A percentile compares a stretch with the other conserved stretches of the same genome.
These are phyloP conservation scores for Narcine bancroftii DNA, from an alignment of 2,113 vertebrate genomes.

Conservation along the genomic window DNA sequence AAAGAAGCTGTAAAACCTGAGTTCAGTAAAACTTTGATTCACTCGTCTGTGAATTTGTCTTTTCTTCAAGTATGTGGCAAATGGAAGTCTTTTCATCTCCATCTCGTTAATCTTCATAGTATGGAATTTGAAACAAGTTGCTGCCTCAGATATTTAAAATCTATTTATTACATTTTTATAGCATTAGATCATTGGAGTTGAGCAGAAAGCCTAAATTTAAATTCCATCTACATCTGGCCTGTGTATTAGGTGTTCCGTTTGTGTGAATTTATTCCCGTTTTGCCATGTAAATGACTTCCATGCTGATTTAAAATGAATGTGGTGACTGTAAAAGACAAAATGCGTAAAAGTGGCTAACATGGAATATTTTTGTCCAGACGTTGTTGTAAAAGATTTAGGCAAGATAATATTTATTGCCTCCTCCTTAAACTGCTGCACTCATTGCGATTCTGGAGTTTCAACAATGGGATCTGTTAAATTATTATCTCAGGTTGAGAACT, in stretches of 20 bases:
- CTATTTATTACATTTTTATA: neutral
- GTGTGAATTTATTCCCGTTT: neutral
- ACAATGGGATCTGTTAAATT: neutral
- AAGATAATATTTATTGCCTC: neutral
- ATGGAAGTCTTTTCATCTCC: neutral
- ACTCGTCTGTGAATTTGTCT: too few species aligned
- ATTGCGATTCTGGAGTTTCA: neutral
- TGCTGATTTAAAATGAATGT: neutral
- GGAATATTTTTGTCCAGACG: neutral
- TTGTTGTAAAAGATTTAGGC: neutral
- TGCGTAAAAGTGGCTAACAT: neutral
- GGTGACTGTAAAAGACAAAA: neutral
- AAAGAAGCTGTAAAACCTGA: constrained; percentile 1
- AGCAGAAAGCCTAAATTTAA: neutral
- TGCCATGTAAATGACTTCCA: neutral
- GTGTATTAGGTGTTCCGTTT: neutral
- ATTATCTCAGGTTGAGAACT: neutral
- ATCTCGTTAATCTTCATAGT: neutral
- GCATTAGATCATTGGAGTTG: neutral
- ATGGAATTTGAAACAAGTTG: neutral
- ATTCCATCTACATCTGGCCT: neutral
- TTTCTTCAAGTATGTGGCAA: neutral
- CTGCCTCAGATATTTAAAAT: constrained; percentile 5
- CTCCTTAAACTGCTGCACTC: neutral
- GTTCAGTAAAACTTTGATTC: too few species aligned